Evolutionary conservation across 2,888 invertebrate genomes (phyloP).

Genomic region (Callinectes sapidus): DNA sequence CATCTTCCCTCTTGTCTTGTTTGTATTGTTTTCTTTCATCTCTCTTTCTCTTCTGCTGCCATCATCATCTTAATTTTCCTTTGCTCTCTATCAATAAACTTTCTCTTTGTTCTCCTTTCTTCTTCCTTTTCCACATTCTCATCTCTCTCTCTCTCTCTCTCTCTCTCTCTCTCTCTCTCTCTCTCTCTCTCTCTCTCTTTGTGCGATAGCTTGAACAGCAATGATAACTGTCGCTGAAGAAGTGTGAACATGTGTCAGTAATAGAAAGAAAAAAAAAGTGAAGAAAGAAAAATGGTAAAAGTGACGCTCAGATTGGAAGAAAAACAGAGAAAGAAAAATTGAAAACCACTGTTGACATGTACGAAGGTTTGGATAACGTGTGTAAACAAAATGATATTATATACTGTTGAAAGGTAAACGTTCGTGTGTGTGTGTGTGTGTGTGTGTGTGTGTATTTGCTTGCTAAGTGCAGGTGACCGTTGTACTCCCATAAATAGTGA

Average conservation of each 20-base stretch:
- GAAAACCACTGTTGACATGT: not conserved
- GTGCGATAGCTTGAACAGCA: no score
- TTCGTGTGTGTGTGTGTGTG: not conserved
- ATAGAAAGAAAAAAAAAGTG: no score
- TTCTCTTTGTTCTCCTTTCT: no score
- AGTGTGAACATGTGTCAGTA: not conserved
- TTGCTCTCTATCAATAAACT: no score
- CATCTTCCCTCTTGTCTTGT: no score
- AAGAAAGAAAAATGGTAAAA: not conserved
- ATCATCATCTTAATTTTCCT: no score
- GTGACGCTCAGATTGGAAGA: not conserved
- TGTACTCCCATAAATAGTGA: not conserved
- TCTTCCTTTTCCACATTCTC: no score
- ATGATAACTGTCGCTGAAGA: no score
- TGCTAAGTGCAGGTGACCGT: not conserved
- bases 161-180: not conserved
- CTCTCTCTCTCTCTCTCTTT: no score
- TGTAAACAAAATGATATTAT: not conserved
- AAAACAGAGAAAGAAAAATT: not conserved
- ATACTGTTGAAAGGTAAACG: not conserved
- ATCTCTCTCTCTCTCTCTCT: no score
- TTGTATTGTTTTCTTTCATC: no score
- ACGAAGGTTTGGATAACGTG: not conserved
- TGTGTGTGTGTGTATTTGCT: constrained; percentile 22
- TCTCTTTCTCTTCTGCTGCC: no score